These are phyloP conservation scores for Falco rusticolus DNA, from an alignment of 2,797 vertebrate species.

Conservation along the genomic window DNA sequence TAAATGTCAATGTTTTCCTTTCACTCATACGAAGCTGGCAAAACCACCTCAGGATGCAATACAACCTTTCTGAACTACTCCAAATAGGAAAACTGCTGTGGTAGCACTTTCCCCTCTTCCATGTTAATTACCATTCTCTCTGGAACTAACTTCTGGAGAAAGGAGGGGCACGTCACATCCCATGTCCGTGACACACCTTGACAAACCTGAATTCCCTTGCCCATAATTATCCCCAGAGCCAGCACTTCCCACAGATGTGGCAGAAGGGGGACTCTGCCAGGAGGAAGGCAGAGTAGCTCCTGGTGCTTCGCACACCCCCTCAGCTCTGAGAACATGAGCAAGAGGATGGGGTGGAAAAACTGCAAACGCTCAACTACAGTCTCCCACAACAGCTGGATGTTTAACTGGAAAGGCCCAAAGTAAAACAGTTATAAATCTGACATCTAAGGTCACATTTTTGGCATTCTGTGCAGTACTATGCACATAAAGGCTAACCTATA, in stretches of 20 bases:
- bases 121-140: background rate
- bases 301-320: accelerated
- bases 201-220: background rate
- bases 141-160: background rate
- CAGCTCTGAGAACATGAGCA: background rate
- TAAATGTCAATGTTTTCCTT: background rate
- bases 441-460: constrained; percentile 18
- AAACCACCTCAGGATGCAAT: background rate
- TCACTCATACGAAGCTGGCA: background rate
- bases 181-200: background rate
- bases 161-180: background rate
- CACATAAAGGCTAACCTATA: background rate
- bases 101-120: background rate
- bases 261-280: background rate
- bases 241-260: background rate
- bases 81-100: background rate
- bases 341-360: background rate
- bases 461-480: background rate
- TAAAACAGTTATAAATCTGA: background rate
- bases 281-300: background rate
- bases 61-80: background rate
- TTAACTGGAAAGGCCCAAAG: background rate
- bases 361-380: background rate
- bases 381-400: background rate
- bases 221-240: background rate